phyloP scores from a whole-genome alignment of 2,797 vertebrate genomes.

The Fistularia tabacaria region DNA sequence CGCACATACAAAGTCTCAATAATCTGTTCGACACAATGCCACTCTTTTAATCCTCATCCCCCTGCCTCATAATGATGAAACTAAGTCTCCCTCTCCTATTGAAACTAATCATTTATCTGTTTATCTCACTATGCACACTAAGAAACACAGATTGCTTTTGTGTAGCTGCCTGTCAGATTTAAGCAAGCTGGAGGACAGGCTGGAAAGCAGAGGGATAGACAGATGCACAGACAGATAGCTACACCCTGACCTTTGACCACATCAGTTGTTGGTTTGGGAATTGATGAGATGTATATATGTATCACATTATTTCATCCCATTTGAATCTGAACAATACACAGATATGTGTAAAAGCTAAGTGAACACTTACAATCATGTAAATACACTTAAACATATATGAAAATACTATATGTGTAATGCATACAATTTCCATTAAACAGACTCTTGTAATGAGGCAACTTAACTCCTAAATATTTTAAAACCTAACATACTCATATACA shows the following conservation, averaged over 20 bases:
- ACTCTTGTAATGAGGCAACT: slow-evolving; percentile 61
- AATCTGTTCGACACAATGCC: slow-evolving; percentile 61
- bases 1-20: slow-evolving; percentile 22
- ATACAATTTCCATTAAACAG: slow-evolving; percentile 31
- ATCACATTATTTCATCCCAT: slow-evolving; percentile 18
- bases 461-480: slow-evolving; percentile 43
- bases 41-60: slow-evolving; percentile 62
- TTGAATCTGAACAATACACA: slow-evolving; percentile 17
- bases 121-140: slow-evolving; percentile 50
- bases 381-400: neutral
- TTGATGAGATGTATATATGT: slow-evolving; percentile 7
- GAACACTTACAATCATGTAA: neutral
- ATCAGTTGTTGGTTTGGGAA: too few relatives aligned
- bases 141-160: slow-evolving; percentile 60
- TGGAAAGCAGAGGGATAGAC: slow-evolving; percentile 46
- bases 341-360: neutral
- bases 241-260: slow-evolving; percentile 23
- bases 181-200: slow-evolving; percentile 41
- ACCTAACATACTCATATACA: slow-evolving; percentile 7
- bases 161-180: slow-evolving; percentile 49
- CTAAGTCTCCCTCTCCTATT: slow-evolving; percentile 57
- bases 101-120: slow-evolving; percentile 66
- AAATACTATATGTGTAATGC: slow-evolving; percentile 2
- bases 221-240: slow-evolving; percentile 44
- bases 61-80: slow-evolving; percentile 57